Evolutionary conservation across 2,888 invertebrate species (phyloP), one percentile per base, ranked within the genome.

Genomic region (Cheilosia variabilis): DNA sequence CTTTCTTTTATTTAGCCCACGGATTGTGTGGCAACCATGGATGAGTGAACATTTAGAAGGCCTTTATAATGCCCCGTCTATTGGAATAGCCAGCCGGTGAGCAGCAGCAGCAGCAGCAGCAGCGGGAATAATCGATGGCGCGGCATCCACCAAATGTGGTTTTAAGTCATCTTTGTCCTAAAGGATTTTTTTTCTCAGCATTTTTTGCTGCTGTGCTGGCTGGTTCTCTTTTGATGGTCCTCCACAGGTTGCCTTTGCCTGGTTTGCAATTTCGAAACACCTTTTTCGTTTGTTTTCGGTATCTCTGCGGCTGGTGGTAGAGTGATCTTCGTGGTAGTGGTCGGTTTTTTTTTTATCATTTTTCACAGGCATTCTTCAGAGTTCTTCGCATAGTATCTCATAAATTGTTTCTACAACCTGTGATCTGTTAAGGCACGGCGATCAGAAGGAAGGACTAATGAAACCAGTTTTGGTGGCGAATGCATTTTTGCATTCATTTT

Each of bases 131-230:
- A 78, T 72, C 72, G 82, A 77, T 76, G 66, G 55, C 19, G 82
- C 66, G 78, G 82, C 62, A 83, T 83, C 62, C 55, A 60, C 82
- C 77, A 78, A 83, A 68, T 86, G 86, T 81, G 76, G 86, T 81
- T 53, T 86, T 86, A 86, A 86, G 86, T 86, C 86, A 86, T 86
- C 68, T 86, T 80, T 73, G 83, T 73, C 78, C 60, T 66, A 55
- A 78, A 57, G 50, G 55, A 31, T 55, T 34, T 66, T 50, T 41
- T 77, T 58, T 65, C 10, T 60, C 15, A 1, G 10, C 22, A 10
- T 31, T 22, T 31, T 57, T 60, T 60, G 43, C 45, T 45, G 22
- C 31, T 22, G 50, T 22, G 57, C 19, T 34, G 22, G 63, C 10
- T 50, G 22, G 58, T 68, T 68, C 17, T 43, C 58, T 66, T 71